These are phyloP conservation scores for Tetramorium parvispinum DNA, from an alignment of 1,140 invertebrate species.

Conservation along the genomic window DNA sequence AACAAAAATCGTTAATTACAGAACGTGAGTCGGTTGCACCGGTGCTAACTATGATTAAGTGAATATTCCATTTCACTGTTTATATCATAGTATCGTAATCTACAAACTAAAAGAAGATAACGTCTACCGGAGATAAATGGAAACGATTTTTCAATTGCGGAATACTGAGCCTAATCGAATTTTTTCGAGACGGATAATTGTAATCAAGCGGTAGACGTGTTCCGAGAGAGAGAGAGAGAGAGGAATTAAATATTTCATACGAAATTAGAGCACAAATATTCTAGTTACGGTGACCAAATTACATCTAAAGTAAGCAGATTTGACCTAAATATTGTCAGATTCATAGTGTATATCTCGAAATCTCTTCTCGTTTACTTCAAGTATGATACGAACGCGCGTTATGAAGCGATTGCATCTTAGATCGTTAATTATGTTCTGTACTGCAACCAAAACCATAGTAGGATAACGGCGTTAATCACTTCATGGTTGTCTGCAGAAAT, in stretches of 20 bases:
- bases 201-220: background rate
- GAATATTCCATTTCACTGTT: background rate
- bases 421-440: slow-evolving; percentile 18
- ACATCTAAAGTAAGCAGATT: slow-evolving; percentile 38
- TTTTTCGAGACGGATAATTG: slow-evolving; percentile 12
- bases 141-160: background rate
- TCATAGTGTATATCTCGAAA: background rate
- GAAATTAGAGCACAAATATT: slow-evolving; percentile 49
- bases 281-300: slow-evolving; percentile 41
- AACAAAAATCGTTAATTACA: slow-evolving; percentile 17
- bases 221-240: too few relatives aligned
- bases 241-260: slow-evolving; percentile 48
- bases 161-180: background rate
- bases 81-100: background rate
- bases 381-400: background rate
- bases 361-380: background rate
- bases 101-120: background rate
- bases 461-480: slow-evolving; percentile 21
- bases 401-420: background rate
- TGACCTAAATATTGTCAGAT: background rate
- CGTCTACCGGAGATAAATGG: background rate
- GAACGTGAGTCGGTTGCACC: background rate
- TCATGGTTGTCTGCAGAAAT: background rate
- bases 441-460: background rate
- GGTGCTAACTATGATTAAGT: slow-evolving; percentile 1